Evolutionary conservation across 2,888 invertebrate genomes (phyloP).

Genomic region (Melanargia galathea): DNA sequence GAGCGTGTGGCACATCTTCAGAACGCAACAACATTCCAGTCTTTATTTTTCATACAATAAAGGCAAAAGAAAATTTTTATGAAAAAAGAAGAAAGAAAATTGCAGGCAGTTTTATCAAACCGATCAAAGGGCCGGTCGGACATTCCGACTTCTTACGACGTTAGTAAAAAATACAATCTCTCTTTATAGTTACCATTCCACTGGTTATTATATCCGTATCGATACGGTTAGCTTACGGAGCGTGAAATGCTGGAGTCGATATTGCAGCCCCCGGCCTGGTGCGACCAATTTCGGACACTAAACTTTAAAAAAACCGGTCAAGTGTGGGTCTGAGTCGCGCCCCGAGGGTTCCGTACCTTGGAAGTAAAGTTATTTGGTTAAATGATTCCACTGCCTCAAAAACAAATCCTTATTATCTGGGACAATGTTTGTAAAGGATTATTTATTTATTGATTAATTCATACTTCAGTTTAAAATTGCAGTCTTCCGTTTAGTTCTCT

Average conservation of each 20-base stretch:
- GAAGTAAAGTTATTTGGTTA: no score
- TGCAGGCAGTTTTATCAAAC: constrained; percentile 77
- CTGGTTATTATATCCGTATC: constrained; percentile 81
- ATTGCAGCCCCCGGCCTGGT: constrained; percentile 64
- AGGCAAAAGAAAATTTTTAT: constrained; percentile 60
- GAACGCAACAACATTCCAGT: constrained; percentile 45
- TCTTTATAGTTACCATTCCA: constrained; percentile 82
- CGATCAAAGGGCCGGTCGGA: constrained; percentile 80
- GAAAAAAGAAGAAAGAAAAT: constrained; percentile 67
- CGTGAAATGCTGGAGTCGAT: constrained; percentile 77
- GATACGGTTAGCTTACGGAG: constrained; percentile 76
- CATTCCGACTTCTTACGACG: constrained; percentile 81
- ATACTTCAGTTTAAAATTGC: no score
- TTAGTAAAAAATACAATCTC: constrained; percentile 81
- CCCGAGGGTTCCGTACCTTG: no score
- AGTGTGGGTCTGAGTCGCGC: no score
- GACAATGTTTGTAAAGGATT: no score
- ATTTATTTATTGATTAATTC: no score
- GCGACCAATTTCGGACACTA: constrained; percentile 58
- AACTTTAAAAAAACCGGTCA: constrained; percentile 34
- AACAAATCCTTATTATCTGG: no score
- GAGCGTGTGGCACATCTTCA: constrained; percentile 37
- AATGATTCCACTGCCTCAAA: no score
- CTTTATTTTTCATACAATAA: constrained; percentile 63
- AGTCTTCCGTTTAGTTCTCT: no score